Evolutionary conservation across 2,888 invertebrate species (phyloP).

Genomic region (Bugula neritina): DNA sequence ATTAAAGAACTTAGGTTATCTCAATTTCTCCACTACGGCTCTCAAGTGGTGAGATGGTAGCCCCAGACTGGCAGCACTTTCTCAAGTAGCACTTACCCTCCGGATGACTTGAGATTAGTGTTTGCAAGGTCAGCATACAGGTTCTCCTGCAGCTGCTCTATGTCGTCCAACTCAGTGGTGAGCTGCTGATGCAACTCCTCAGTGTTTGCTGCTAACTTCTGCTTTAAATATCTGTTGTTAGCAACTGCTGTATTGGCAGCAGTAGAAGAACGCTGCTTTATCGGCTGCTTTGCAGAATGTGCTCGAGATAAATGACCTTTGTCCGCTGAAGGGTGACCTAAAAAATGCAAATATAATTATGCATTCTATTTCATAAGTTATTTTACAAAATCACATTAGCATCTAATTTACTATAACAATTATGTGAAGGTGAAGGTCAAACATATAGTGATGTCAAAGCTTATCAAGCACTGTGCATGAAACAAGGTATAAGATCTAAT

Average conservation of each 20-base stretch:
- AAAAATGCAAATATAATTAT: no score
- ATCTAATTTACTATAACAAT: no score
- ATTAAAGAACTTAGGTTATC: no score
- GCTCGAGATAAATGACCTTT: not conserved
- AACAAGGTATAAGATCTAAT: no score
- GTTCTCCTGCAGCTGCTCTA: not conserved
- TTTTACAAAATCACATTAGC: no score
- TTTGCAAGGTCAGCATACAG: not conserved
- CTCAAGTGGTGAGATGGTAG: no score
- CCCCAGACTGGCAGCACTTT: no score
- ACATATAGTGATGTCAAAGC: no score
- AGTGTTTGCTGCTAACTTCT: not conserved
- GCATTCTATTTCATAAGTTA: no score
- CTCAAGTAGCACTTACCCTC: conserved; percentile 14
- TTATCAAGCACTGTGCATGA: no score
- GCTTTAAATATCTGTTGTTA: not conserved
- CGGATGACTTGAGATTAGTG: not conserved
- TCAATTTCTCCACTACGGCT: no score
- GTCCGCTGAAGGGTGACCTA: not conserved
- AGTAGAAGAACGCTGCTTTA: not conserved
- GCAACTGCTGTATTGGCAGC: not conserved
- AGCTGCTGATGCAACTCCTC: not conserved
- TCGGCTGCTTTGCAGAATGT: not conserved
- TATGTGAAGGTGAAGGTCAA: no score
- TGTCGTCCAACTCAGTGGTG: not conserved